Evolutionary conservation across 2,113 vertebrate species (phyloP).

Genomic region (Solea senegalensis): DNA sequence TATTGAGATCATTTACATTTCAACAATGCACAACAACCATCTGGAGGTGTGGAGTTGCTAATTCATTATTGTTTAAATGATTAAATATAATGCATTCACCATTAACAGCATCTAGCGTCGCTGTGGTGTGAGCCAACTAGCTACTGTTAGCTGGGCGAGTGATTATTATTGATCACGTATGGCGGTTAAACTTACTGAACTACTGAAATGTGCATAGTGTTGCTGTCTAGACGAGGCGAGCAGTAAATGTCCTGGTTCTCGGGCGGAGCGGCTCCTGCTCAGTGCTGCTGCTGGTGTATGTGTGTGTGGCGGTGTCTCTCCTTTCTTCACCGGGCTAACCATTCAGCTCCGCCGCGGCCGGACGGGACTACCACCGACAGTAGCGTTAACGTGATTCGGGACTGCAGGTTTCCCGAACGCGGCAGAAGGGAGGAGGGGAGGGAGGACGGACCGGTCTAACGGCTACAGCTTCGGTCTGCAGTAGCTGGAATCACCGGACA

Average conservation of each 20-base stretch:
- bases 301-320: constrained; percentile 28
- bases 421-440: constrained; percentile 44
- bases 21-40: not conserved
- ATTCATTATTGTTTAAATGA: constrained; percentile 22
- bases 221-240: constrained; percentile 51
- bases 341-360: constrained; percentile 40
- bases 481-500: constrained; percentile 69
- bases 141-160: constrained; percentile 66
- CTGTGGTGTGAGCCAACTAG: constrained; percentile 52
- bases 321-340: constrained; percentile 27
- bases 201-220: constrained; percentile 61
- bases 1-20: constrained; percentile 17
- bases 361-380: constrained; percentile 2
- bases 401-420: constrained; percentile 50
- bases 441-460: constrained; percentile 57
- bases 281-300: not conserved
- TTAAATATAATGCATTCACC: not conserved
- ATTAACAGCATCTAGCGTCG: constrained; percentile 3
- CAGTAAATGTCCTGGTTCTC: constrained; percentile 50
- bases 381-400: constrained; percentile 32
- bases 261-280: constrained; percentile 17
- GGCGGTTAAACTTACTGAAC: constrained; percentile 76
- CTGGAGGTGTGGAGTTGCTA: constrained; percentile 42
- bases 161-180: constrained; percentile 55
- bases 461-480: constrained; percentile 60